Conservation (phyloP, 2,797 vertebrate genomes). For the Parauchenoglanis ngamensis region DNA sequence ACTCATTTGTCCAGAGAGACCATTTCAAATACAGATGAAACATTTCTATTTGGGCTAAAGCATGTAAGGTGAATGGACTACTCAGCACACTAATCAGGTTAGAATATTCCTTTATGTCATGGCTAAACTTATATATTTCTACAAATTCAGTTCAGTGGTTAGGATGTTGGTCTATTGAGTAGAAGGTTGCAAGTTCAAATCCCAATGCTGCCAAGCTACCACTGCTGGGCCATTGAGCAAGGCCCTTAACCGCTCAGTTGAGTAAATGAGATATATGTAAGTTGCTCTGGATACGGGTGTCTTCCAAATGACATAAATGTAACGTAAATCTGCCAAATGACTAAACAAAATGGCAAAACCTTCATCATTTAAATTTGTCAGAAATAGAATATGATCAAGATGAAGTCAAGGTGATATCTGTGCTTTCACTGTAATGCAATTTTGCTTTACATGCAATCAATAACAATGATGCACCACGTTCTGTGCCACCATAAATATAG, state of each 20-base stretch:
- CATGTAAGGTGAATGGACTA: slow-evolving; percentile 60
- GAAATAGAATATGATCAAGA: not conserved
- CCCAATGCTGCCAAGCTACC: too few species aligned
- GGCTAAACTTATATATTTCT: slow-evolving; percentile 47
- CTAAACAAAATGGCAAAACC: slow-evolving; percentile 8
- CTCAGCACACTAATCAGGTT: slow-evolving; percentile 56
- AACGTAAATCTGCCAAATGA: too few species aligned
- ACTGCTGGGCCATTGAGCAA: too few species aligned
- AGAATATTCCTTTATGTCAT: slow-evolving; percentile 43
- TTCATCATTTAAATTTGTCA: not conserved
- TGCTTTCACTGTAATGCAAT: not conserved
- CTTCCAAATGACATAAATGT: too few species aligned
- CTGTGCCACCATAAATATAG: not conserved
- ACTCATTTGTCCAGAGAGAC: slow-evolving; percentile 75
- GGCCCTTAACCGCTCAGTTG: too few species aligned
- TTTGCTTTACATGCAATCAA: not conserved
- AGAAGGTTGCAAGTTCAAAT: too few species aligned
- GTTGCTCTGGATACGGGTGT: too few species aligned
- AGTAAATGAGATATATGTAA: too few species aligned
- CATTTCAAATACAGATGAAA: slow-evolving; percentile 73
- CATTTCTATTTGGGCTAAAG: slow-evolving; percentile 71
- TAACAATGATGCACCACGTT: not conserved
- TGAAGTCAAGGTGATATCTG: not conserved
- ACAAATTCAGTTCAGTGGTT: slow-evolving; percentile 29
- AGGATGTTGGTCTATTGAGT: too few species aligned